Conservation (phyloP, 2,113 vertebrate species). For the Crotophaga sulcirostris region DNA sequence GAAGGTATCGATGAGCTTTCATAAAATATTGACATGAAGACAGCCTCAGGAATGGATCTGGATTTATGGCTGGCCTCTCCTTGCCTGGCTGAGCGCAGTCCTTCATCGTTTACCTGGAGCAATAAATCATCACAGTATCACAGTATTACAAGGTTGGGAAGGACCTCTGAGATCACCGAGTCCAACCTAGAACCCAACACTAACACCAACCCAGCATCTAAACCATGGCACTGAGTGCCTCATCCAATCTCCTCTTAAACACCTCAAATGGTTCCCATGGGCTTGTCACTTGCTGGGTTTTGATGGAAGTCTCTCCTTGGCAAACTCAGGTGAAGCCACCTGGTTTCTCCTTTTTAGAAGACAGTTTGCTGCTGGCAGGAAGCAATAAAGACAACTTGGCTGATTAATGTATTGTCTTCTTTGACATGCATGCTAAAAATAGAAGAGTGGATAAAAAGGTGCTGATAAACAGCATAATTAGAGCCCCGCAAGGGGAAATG, state of each 20-base stretch:
- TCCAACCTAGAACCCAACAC: no score
- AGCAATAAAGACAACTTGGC: neutral
- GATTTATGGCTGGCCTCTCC: neutral
- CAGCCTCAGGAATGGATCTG: neutral
- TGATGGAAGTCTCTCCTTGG: neutral
- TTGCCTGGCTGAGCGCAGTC: neutral
- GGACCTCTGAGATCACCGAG: no score
- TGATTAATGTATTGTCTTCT: constrained; percentile 11
- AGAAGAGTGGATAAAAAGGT: neutral
- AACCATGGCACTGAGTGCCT: no score
- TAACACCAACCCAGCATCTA: no score
- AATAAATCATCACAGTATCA: no score
- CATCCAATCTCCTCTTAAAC: no score
- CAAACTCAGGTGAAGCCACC: neutral
- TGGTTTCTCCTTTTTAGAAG: neutral
- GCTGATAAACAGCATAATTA: constrained; percentile 1
- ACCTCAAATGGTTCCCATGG: neutral
- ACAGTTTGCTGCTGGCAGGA: constrained; percentile 11
- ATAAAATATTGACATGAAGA: neutral
- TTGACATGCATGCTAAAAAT: neutral
- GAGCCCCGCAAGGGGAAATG: neutral
- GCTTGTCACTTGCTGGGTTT: neutral
- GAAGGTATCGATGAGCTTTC: neutral
- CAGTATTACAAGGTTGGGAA: no score
- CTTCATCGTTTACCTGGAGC: neutral